Conservation (phyloP, 1,140 invertebrate genomes). For the Camponotus pennsylvanicus region DNA sequence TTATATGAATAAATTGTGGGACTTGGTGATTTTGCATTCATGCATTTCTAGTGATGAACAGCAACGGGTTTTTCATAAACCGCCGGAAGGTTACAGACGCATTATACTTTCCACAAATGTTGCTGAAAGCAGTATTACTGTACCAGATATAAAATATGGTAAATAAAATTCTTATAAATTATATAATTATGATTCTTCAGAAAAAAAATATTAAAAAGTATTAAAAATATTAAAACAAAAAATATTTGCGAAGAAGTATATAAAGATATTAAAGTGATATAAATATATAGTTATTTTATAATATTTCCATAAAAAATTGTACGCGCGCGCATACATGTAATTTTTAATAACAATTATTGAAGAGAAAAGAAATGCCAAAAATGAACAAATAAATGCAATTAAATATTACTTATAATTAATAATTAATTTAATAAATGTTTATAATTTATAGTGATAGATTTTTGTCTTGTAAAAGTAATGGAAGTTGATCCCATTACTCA, state of each 20-base stretch:
- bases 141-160: conserved; percentile 97
- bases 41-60: conserved; percentile 92
- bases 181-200: not conserved
- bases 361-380: too few relatives aligned
- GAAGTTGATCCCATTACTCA: conserved; percentile 91
- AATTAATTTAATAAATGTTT: conserved; percentile 56
- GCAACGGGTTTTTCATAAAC: conserved; percentile 89
- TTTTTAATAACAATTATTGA: not conserved
- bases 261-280: conserved; percentile 5
- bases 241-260: not conserved
- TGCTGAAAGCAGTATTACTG: conserved; percentile 98
- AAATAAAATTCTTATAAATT: conserved; percentile 57
- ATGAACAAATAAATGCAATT: too few relatives aligned
- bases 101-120: conserved; percentile 98
- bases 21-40: conserved; percentile 91
- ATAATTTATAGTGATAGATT: conserved; percentile 94
- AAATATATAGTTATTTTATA: conserved; percentile 18
- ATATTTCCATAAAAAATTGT: not conserved
- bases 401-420: not conserved
- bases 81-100: conserved; percentile 90
- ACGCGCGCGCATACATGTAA: not conserved
- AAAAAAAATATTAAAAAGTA: not conserved
- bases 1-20: conserved; percentile 84
- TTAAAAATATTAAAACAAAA: too few relatives aligned
- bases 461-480: conserved; percentile 95